Conservation (phyloP, 2,888 invertebrate species). For the Athripsodes cinereus region DNA sequence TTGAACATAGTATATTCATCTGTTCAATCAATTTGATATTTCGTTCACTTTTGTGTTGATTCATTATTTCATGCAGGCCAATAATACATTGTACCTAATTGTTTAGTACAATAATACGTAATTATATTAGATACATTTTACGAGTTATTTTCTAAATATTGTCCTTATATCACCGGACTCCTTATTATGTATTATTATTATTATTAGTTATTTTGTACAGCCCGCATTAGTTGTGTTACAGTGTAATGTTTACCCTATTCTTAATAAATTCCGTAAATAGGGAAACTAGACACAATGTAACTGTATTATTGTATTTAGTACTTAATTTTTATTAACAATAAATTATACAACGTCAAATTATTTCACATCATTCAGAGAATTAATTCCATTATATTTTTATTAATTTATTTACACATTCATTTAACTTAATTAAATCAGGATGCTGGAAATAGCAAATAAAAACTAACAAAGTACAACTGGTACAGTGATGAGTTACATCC, state of each 20-base stretch:
- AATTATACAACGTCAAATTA: not conserved
- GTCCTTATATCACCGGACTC: not conserved
- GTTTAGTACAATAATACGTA: too few relatives aligned
- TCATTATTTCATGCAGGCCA: not conserved
- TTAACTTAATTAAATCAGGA: not conserved
- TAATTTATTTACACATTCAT: not conserved
- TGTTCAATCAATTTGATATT: not conserved
- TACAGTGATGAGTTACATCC: too few relatives aligned
- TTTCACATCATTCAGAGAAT: not conserved
- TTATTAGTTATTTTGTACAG: not conserved
- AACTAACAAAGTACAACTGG: too few relatives aligned
- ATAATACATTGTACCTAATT: too few relatives aligned
- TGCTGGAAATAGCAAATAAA: too few relatives aligned
- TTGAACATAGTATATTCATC: not conserved
- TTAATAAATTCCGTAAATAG: not conserved
- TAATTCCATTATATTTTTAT: not conserved
- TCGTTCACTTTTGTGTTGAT: not conserved
- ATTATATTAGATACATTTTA: not conserved
- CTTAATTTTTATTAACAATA: not conserved
- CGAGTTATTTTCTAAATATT: constrained; percentile 1
- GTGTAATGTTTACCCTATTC: not conserved
- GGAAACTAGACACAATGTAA: not conserved
- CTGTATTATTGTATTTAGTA: not conserved
- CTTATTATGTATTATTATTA: not conserved
- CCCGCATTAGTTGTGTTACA: not conserved